phyloP scores from a whole-genome alignment of 2,113 vertebrate species.

The Hemibates koningsi region DNA sequence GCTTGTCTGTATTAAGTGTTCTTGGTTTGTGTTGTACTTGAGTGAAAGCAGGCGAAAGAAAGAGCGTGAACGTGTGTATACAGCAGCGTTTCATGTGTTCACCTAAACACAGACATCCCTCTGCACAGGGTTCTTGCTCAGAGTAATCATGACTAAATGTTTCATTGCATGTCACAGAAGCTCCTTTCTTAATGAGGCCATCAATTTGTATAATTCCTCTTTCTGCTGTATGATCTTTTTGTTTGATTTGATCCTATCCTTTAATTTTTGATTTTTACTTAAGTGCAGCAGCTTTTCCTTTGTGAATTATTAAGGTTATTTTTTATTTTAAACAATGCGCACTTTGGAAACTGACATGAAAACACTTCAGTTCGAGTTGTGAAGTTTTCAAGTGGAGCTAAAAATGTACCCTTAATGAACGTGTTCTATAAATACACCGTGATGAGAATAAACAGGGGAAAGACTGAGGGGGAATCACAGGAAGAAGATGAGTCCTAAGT shows the following conservation, averaged over 20 bases:
- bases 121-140: not conserved
- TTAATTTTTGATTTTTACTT: not conserved
- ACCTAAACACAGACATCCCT: not conserved
- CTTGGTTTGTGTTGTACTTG: not conserved
- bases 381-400: not conserved
- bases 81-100: not conserved
- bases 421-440: not conserved
- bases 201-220: not conserved
- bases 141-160: not conserved
- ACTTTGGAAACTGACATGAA: not conserved
- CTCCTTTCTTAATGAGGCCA: not conserved
- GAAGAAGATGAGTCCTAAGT: not conserved
- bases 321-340: not conserved
- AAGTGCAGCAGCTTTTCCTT: not conserved
- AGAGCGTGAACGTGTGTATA: not conserved
- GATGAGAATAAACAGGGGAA: not conserved
- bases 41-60: not conserved
- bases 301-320: not conserved
- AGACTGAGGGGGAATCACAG: not conserved
- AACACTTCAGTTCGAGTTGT: not conserved
- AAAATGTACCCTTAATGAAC: not conserved
- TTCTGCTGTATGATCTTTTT: not conserved
- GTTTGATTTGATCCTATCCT: not conserved
- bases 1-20: not conserved
- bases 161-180: not conserved